Base-by-base conservation (phyloP, 2,888 invertebrate genomes). In the Agrochola litura region DNA sequence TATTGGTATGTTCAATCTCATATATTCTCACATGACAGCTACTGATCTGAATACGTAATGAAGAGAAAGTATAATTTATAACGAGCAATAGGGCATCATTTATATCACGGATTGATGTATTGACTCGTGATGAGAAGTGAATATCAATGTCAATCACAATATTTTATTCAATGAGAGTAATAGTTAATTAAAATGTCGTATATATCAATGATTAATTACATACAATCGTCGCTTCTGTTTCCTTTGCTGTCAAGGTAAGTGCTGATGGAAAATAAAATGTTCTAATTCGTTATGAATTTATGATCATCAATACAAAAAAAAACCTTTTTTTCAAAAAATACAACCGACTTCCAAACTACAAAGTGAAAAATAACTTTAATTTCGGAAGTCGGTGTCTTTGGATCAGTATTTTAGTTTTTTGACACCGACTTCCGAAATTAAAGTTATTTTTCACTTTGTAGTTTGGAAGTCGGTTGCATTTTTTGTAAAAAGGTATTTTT, bases 61-160 rank as follows among this genome's bases (percentile, higher is more conserved):
- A 77, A 75, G 80, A 78, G 88, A 88, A 86, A 86, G 83, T 83
- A 61, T 73, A 83, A 80, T 58, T 70, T 68, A 75, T 77, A 49
- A 61, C 65, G 41, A 43, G n/a, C 54, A 52, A 66, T 61, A 77
- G 68, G 74, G 67, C 72, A 56, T 79, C 68, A 72, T 66, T 68
- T 73, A 30, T 73, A 77, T 71, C 66, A 58, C 64, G 14, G 73
- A 75, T 80, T 80, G 76, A 75, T 81, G 58, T 76, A 86, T 77
- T 71, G 76, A 65, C 64, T 63, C 16, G 64, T 73, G 70, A 61
- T 77, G 67, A 61, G 70, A 68, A 66, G 8, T 86, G 64, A 54
- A 67, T 76, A 71, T 76, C 64, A 68, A 56, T 76, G 73, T 73
- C 65, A 64, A 86, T 86, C 79, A 83, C 54, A 84, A 84, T 74